Evolutionary conservation across 2,888 invertebrate species (phyloP), one percentile per base, ranked within the genome.

Genomic region (Pristionchus fissidentatus): DNA sequence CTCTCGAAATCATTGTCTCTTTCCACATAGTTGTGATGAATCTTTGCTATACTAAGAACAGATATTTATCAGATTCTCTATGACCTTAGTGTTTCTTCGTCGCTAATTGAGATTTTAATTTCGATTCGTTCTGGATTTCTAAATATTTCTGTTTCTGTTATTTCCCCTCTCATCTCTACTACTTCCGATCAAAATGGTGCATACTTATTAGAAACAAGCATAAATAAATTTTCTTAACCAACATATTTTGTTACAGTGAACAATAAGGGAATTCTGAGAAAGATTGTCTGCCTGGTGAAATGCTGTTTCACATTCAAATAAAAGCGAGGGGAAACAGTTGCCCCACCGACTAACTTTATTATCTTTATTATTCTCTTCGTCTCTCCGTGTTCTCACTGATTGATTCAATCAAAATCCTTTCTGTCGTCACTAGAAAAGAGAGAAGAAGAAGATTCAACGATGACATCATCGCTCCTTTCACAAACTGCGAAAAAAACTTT

Each of bases 181-280:
- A 62, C 62, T 62, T 32, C 49, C 73, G 43, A 38, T 32, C 49
- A 75, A 75, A 46, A 46, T 49, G 75, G 75, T 77, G 75, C 75
- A 22, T 70, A 49, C 0, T n/a, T 77, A 32, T 77, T n/a, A 22
- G 75, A 77, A 22, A 10, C 26, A 77, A 77, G 75, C 75, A 77
- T 77, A 77, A 77, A 77, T 77, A 77, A 26, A 35, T 38, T 15
- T 1, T 1, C 38, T 29, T n/a, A 66, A 29, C 57, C 15, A 4
- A n/a, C 8, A 57, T 0, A 57, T 10, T 26, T 26, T 1, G 3
- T n/a, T n/a, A 26, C 57, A 66, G 66, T 15, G 62, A 62, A 62
- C 10, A 32, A 35, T 7, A 22, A 38, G 66, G 8, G 22, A n/a
- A 15, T 60, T n/a, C n/a, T n/a, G 60, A 29, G 19, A 60, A 60